Evolutionary conservation across 2,797 vertebrate genomes (phyloP).

Genomic region (Tympanoctomys barrerae): DNA sequence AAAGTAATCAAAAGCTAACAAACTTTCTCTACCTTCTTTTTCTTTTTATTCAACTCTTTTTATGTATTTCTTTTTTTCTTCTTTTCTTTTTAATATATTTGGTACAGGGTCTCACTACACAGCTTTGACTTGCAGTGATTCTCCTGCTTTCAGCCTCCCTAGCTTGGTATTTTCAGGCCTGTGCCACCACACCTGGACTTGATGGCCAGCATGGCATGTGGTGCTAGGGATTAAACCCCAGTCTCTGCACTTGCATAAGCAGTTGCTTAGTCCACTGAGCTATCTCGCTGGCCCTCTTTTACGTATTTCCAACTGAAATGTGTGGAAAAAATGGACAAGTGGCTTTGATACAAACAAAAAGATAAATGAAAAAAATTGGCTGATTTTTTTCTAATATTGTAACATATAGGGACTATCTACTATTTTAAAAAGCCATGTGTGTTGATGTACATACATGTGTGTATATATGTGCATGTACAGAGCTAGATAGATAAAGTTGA

Average conservation of each 20-base stretch:
- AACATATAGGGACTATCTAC: rapidly evolving
- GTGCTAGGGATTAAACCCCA: no score
- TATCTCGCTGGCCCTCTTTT: no score
- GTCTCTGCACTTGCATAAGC: no score
- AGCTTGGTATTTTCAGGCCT: no score
- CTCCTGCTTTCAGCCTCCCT: no score
- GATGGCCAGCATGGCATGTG: no score
- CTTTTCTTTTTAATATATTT: no score
- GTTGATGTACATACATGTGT: background rate
- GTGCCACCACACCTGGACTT: no score
- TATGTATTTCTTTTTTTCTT: no score
- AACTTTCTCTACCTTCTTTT: background rate
- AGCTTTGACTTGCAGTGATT: no score
- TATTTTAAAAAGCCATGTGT: background rate
- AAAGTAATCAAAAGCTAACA: background rate
- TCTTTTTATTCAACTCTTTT: background rate
- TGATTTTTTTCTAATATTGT: background rate
- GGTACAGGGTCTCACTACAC: no score
- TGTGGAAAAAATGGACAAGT: background rate
- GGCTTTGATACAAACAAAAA: background rate
- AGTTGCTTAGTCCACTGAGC: no score
- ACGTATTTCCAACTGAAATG: background rate
- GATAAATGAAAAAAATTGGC: background rate
- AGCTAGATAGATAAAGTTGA: background rate
- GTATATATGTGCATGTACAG: background rate